Base-by-base conservation (phyloP, 2,888 invertebrate genomes). In the Pilophorus perplexus region DNA sequence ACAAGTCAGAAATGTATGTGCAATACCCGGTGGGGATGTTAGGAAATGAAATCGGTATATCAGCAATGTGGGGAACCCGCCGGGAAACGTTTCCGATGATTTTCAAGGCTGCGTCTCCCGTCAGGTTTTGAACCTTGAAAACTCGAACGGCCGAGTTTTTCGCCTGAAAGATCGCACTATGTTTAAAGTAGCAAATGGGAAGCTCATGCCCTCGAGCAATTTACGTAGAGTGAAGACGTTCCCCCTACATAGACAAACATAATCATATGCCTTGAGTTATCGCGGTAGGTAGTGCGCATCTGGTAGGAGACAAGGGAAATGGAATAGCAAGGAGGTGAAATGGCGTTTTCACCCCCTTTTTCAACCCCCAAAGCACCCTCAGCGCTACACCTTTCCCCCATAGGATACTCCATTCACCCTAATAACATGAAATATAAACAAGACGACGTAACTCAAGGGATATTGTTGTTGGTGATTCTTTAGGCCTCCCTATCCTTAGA, bases 391-490 rank as follows among this genome's bases (percentile, higher is more conserved):
- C 16, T 4, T 54, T 54, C 38, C 23, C 16, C 52, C 52, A 50
- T 33, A 33, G 33, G 33, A 33, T n/a, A n/a, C n/a, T n/a, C n/a
- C 2, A 14, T 16, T 52, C 52, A 6, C 52, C 52, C 52, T 57
- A 38, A 40, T 57, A 57, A 22, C 40, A 57, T 57, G 57, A 57
- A 57, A 57, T 57, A 57, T 57, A 57, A 57, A 57, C 57, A 57
- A 57, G 57, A 40, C 57, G 27, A 57, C 38, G 40, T 57, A 57
- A 57, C 57, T 57, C 57, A 38, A 22, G 40, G 38, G 57, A 57
- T 57, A 57, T 57, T 57, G 55, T 33, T 55, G 57, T 40, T 33
- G 37, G 57, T 57, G 38, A 33, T 57, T 55, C 55, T 57, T 57
- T 57, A 18, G 28, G 14, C 28, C n/a, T n/a, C n/a, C n/a, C n/a